phyloP scores from a whole-genome alignment of 30 jellyfish, hydroid and myxozoan species.

The Calvadosia cruxmelitensis region DNA sequence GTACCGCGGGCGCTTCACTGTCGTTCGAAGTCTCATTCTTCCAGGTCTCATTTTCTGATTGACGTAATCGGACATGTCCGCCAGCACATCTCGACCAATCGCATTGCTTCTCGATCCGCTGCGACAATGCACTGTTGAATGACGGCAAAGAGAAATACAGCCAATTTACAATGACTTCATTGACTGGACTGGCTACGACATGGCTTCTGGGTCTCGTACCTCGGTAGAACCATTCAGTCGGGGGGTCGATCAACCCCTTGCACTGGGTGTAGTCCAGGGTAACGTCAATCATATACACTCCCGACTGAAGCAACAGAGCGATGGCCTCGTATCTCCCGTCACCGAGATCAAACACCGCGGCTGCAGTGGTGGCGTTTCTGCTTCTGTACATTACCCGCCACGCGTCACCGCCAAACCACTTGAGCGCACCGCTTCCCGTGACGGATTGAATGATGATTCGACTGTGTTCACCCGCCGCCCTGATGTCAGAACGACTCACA shows the following conservation, averaged over 20 bases:
- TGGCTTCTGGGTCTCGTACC: conserved; percentile 48
- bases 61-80: conserved; percentile 65
- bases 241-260: conserved; percentile 83
- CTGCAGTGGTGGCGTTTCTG: conserved; percentile 37
- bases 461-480: conserved; percentile 74
- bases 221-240: conserved; percentile 81
- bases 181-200: no score
- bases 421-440: conserved; percentile 35
- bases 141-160: no score
- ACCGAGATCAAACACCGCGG: conserved; percentile 66
- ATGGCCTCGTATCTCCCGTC: conserved; percentile 82
- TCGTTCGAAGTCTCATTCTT: conserved; percentile 11
- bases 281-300: conserved; percentile 54
- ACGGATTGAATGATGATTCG: conserved; percentile 47
- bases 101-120: no score
- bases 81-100: conserved; percentile 38
- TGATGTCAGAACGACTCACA: conserved; percentile 14
- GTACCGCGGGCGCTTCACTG: conserved; percentile 51
- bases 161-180: no score
- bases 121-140: no score
- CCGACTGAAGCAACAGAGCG: conserved; percentile 60
- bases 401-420: conserved; percentile 80
- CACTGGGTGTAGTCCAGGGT: conserved; percentile 71
- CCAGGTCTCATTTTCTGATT: conserved; percentile 23
- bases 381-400: conserved; percentile 66